Evolutionary conservation across 2,888 invertebrate genomes (phyloP), one percentile per base, ranked within the genome.

Genomic region (Trissoscelio sp.): DNA sequence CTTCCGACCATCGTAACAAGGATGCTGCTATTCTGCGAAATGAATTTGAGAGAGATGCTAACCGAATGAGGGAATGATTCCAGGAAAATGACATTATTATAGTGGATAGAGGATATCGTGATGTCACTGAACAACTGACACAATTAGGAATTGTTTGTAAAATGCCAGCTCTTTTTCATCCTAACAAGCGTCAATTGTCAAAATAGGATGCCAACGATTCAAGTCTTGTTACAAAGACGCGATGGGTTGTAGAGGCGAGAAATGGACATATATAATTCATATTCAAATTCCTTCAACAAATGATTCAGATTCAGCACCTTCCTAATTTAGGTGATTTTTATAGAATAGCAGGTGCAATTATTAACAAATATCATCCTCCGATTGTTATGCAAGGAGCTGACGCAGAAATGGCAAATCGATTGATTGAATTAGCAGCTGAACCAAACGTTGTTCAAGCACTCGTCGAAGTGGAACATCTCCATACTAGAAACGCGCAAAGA

Each of bases 191-290:
- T 12, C 83, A 85, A 62, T 44, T 84, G 4, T 31, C 81, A 11
- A 69, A 73, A 14, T 42, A 74, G 18, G 82, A 84, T 73, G 75
- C 83, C 6, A 84, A 84, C 53, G 57, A 81, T 51, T 64, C 70
- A 7, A 34, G 64, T 34, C 12, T 64, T 3, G 28, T 64, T n/a
- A 48, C 48, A 20, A 48, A 48, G 48, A 37, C 14, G 11, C 20
- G 16, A 20, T 73, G 31, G 73, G 53, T 73, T 6, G 60, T 53
- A 20, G 84, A 70, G 9, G 69, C 69, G 12, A 28, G 69, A 58
- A 70, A 70, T 46, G 84, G 77, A 64, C 82, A 39, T 62, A 81
- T 44, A 69, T 84, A 73, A 83, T 74, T 20, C 18, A 51, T 55
- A 12, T 85, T 37, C 24, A 51, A 66, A 39, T 51, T 51, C 51